phyloP scores from a whole-genome alignment of 92 coral and sea anemone species.

The Epizoanthus ramosus region DNA sequence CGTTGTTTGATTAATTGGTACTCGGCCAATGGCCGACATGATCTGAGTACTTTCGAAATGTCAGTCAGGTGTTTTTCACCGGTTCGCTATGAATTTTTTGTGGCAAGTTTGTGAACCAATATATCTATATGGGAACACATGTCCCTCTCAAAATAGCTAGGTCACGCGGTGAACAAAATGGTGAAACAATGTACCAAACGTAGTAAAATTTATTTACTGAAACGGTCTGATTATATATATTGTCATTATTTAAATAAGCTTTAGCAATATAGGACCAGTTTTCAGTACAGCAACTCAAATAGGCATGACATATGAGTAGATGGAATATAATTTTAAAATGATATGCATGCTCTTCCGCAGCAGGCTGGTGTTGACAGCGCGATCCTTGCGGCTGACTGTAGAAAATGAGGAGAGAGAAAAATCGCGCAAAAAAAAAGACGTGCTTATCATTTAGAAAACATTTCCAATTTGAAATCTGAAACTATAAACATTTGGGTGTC shows the following conservation, averaged over 20 bases:
- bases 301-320: too few relatives aligned
- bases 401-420: too few relatives aligned
- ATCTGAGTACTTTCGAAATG: not conserved
- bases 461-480: not conserved
- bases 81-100: not conserved
- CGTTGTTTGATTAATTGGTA: slow-evolving; percentile 18
- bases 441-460: not conserved
- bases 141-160: slow-evolving; percentile 1
- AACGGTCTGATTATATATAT: too few relatives aligned
- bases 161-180: not conserved
- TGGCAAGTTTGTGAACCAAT: not conserved
- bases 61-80: slow-evolving; percentile 24
- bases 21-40: slow-evolving; percentile 1
- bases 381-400: too few relatives aligned
- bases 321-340: too few relatives aligned
- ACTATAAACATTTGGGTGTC: not conserved
- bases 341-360: too few relatives aligned
- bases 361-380: too few relatives aligned
- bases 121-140: not conserved
- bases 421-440: too few relatives aligned
- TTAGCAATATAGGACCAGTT: too few relatives aligned
- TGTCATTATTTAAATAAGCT: too few relatives aligned
- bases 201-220: not conserved
- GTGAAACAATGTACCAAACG: not conserved
- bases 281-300: too few relatives aligned